These are phyloP conservation scores for Eidolon helvum DNA, from an alignment of 2,113 vertebrate species.

Conservation along the genomic window DNA sequence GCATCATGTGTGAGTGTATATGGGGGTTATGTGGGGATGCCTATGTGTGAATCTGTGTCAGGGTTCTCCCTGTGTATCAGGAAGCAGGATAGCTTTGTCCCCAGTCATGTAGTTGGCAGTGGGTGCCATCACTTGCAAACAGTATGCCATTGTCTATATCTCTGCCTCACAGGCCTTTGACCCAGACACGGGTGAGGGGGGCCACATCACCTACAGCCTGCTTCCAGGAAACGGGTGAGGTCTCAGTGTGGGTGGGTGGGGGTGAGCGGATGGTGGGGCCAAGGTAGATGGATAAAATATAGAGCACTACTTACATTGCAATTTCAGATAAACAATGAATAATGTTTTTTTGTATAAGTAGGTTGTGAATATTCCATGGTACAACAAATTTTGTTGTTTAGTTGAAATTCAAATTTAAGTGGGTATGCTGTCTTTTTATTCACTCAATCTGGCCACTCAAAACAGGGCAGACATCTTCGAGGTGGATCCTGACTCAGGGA, in stretches of 20 bases:
- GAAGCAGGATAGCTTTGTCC: neutral
- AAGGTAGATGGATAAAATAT: neutral
- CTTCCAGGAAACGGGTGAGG: conserved; percentile 89
- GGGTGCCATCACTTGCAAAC: neutral
- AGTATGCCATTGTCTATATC: neutral
- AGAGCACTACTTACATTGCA: neutral
- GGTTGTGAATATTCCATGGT: neutral
- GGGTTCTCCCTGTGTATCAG: neutral
- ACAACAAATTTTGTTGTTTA: neutral
- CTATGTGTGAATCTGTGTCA: neutral
- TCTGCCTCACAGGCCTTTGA: conserved; percentile 87
- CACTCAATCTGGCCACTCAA: neutral
- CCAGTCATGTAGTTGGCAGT: fast-evolving
- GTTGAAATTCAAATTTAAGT: neutral
- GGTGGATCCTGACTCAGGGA: conserved; percentile 81
- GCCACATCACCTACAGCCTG: conserved; percentile 88
- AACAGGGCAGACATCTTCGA: conserved; percentile 83
- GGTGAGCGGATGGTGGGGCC: neutral
- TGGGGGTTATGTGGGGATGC: neutral
- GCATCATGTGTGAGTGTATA: neutral
- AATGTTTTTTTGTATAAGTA: neutral
- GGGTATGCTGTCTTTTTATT: neutral
- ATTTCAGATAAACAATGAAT: neutral
- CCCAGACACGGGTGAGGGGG: conserved; percentile 85
- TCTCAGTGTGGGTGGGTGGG: fast-evolving